phyloP scores from a whole-genome alignment of 1,140 invertebrate species.

The Dreissena rostriformis region DNA sequence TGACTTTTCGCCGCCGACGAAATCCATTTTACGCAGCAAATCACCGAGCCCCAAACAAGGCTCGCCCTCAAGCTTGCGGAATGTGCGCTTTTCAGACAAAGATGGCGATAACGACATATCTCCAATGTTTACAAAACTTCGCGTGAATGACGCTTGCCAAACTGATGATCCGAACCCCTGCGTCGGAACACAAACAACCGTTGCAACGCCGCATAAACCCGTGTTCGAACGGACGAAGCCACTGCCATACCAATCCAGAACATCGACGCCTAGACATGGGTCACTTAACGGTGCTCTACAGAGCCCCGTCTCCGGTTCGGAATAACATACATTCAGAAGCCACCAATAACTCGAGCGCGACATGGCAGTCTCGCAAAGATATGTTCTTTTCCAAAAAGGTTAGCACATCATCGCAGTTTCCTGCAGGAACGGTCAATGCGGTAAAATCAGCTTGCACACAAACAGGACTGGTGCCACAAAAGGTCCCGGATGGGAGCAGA shows the following conservation, averaged over 20 bases:
- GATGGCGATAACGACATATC: slow-evolving; percentile 25
- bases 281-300: neutral
- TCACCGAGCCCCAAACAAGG: slow-evolving; percentile 31
- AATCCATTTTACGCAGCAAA: slow-evolving; percentile 32
- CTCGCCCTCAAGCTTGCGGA: slow-evolving; percentile 26
- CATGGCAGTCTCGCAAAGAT: no score
- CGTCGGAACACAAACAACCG: neutral
- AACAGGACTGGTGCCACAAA: neutral
- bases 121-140: slow-evolving; percentile 27
- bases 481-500: neutral
- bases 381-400: no score
- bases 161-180: slow-evolving; percentile 6
- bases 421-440: no score
- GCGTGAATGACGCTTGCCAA: slow-evolving; percentile 32
- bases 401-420: no score
- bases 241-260: slow-evolving; percentile 7
- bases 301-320: no score
- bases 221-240: neutral
- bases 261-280: slow-evolving; percentile 35
- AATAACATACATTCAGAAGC: no score
- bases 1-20: slow-evolving; percentile 18
- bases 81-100: slow-evolving; percentile 38
- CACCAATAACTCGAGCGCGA: no score
- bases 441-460: no score
- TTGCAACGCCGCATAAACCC: neutral